Evolutionary conservation across 2,797 vertebrate genomes (phyloP), one percentile per base, ranked within the genome.

Genomic region (Gila robusta): DNA sequence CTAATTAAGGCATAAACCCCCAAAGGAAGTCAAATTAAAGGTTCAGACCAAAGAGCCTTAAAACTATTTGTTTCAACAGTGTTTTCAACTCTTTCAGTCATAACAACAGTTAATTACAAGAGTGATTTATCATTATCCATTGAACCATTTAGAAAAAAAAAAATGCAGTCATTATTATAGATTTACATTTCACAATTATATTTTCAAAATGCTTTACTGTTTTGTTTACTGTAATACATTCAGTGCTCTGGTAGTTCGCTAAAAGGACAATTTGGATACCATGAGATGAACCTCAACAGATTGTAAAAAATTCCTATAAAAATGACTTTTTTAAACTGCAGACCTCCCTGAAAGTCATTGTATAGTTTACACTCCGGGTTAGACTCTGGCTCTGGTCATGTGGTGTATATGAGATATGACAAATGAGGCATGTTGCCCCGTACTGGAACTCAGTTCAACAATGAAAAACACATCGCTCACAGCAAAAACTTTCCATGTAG

Each of bases 401-500:
- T 69, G 59, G 17, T 74, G 26, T 77, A 28, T 26, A 84, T 84
- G 73, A 54, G 62, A 77, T 77, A 69, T 84, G 64, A 84, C 62
- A 78, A 84, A 79, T 49, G 59, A 67, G 44, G 62, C 62, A 69
- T 70, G 74, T 77, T 78, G 7, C 79, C 64, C 49, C 3, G 26
- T 19, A 4, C 74, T 28, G 21, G 49, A 67, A 56, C 35, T 56
- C 17, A 4, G 73, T 84, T 84, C 59, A 52, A 37, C 73, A 73
- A 81, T 80, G 21, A 66, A 62, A 81, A 62, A 72, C 64, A 32
- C 39, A 71, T 72, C 23, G 3, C 14, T 77, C n/a, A 35, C 73
- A 67, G 59, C 82, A 28, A 78, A 84, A 54, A 59, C 35, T n/a
- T 84, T 84, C 83, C 74, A 84, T 32, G 12, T 39, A 28, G 73